A percentile compares a stretch with the other conserved stretches of the same genome.
phyloP scores from a whole-genome alignment of 2,113 vertebrate species.

The Odocoileus virginianus region DNA sequence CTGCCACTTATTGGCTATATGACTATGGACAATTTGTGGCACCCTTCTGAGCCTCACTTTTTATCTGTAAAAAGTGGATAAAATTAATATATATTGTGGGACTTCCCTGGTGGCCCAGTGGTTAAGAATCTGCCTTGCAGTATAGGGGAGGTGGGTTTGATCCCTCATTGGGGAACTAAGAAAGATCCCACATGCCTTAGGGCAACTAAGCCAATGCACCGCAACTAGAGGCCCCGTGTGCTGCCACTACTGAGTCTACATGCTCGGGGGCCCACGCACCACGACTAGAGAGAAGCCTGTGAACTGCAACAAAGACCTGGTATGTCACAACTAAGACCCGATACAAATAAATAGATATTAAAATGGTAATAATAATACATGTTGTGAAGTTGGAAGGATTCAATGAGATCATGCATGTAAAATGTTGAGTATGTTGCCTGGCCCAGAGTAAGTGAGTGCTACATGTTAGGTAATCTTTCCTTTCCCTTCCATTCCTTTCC shows the following conservation, averaged over 20 bases:
- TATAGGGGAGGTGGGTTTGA: background rate
- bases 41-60: background rate
- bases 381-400: background rate
- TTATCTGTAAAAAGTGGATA: background rate
- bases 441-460: background rate
- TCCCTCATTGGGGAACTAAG: background rate
- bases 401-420: background rate
- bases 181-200: background rate
- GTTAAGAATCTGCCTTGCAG: background rate
- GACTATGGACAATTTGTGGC: background rate
- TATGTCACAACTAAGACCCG: background rate
- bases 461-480: background rate
- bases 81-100: background rate
- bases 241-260: background rate
- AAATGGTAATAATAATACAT: background rate
- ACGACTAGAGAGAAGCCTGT: background rate
- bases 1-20: background rate
- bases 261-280: background rate
- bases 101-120: background rate
- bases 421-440: background rate
- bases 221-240: background rate
- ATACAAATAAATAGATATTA: background rate
- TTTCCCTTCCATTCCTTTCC: background rate
- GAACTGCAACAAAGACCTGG: background rate
- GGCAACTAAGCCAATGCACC: background rate